These are phyloP conservation scores for Rhopilema esculentum DNA, from an alignment of 30 jellyfish, hydroid and myxozoan genomes.

Conservation along the genomic window DNA sequence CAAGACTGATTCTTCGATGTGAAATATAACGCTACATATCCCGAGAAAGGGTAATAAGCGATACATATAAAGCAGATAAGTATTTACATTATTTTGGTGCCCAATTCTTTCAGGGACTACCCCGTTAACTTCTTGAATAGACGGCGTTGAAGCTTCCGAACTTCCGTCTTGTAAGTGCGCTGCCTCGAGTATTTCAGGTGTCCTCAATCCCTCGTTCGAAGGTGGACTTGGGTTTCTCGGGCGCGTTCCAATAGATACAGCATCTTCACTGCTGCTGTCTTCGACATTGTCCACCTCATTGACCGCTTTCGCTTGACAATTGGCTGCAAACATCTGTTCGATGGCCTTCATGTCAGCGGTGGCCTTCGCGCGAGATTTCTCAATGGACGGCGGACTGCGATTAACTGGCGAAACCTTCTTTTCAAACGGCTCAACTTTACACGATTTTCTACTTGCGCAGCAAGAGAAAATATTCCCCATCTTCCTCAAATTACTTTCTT, in stretches of 20 bases:
- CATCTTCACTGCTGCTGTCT: not conserved
- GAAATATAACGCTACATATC: too few relatives aligned
- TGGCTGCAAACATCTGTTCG: not conserved
- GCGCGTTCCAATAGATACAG: conserved; percentile 5
- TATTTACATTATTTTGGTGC: not conserved
- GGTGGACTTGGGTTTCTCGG: conserved; percentile 51
- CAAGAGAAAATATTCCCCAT: conserved; percentile 22
- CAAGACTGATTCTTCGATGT: too few relatives aligned
- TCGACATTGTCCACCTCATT: not conserved
- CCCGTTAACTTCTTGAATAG: not conserved
- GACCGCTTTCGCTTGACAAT: not conserved
- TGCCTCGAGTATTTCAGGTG: not conserved
- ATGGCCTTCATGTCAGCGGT: not conserved
- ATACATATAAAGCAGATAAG: too few relatives aligned
- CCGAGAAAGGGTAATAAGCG: too few relatives aligned
- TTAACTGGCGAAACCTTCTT: not conserved
- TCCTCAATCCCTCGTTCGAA: not conserved
- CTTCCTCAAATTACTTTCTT: not conserved
- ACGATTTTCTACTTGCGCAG: not conserved
- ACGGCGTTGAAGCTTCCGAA: not conserved
- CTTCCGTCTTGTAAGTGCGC: not conserved
- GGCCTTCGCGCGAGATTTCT: not conserved
- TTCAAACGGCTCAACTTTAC: conserved; percentile 1
- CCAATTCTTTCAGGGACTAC: not conserved
- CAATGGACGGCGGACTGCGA: not conserved